These are phyloP conservation scores for Pseudocheirus occidentalis DNA, from an alignment of 2,797 vertebrate genomes.

Conservation along the genomic window DNA sequence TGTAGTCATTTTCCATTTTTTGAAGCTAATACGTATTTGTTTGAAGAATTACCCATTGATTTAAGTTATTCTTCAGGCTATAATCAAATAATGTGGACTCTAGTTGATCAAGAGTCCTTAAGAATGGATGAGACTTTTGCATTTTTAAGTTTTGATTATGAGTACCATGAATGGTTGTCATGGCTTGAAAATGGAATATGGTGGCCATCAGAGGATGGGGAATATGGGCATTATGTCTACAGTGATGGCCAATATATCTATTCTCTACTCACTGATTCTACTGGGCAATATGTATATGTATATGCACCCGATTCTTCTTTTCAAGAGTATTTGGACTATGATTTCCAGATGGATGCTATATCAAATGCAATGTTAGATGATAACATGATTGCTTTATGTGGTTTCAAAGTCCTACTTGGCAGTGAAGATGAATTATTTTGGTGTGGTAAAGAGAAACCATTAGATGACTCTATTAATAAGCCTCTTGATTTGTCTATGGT, in stretches of 20 bases:
- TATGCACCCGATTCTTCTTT: constrained; percentile 89
- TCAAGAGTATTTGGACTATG: constrained; percentile 84
- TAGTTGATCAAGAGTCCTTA: constrained; percentile 81
- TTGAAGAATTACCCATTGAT: constrained; percentile 86
- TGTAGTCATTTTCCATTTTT: constrained; percentile 81
- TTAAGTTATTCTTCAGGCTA: constrained; percentile 84
- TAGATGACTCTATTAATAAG: constrained; percentile 87
- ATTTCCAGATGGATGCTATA: constrained; percentile 81
- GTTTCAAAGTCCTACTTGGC: constrained; percentile 93
- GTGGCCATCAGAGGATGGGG: constrained; percentile 95
- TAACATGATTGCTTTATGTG: constrained; percentile 90
- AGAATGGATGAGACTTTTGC: constrained; percentile 85
- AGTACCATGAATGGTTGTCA: constrained; percentile 94
- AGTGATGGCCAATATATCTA: constrained; percentile 95
- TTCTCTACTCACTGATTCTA: constrained; percentile 93
- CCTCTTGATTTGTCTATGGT: constrained; percentile 94
- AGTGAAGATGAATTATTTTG: constrained; percentile 93
- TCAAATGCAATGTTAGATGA: constrained; percentile 87
- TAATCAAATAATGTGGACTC: constrained; percentile 78
- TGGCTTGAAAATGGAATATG: constrained; percentile 95
- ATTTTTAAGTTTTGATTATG: constrained; percentile 89
- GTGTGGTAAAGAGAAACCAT: constrained; percentile 88
- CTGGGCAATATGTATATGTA: constrained; percentile 93
- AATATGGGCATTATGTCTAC: constrained; percentile 97
- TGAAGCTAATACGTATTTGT: constrained; percentile 79